Evolutionary conservation across 2,797 vertebrate genomes (phyloP).

Genomic region (Potorous gilbertii): DNA sequence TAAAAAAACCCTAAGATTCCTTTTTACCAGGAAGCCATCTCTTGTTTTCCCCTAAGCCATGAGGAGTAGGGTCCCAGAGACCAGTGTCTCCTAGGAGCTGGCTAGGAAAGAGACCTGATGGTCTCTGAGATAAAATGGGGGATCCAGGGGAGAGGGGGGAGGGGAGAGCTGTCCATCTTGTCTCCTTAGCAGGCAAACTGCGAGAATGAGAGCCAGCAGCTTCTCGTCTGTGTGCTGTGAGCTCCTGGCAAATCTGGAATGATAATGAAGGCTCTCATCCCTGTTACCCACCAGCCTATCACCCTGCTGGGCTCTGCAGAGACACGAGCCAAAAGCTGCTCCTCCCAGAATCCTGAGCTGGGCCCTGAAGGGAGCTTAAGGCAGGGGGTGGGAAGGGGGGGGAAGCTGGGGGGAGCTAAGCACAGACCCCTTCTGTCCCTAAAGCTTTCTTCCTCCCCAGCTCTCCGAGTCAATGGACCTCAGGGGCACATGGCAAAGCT

Average conservation of each 20-base stretch:
- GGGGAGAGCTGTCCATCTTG: constrained; percentile 26
- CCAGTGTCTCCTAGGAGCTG: constrained; percentile 4
- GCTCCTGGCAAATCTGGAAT: constrained; percentile 9
- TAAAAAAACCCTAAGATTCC: not conserved
- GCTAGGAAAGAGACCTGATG: constrained; percentile 20
- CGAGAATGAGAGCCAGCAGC: not conserved
- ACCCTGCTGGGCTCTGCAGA: constrained; percentile 24
- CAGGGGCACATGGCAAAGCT: not conserved
- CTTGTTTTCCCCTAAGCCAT: not conserved
- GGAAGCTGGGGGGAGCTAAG: not conserved
- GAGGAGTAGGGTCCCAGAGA: not conserved
- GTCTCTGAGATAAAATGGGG: not conserved
- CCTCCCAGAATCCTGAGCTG: constrained; percentile 47
- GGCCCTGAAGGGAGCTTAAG: constrained; percentile 38
- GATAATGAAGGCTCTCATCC: constrained; percentile 7
- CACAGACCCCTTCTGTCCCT: constrained; percentile 56
- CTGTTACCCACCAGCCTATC: not conserved
- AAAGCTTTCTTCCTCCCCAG: constrained; percentile 58
- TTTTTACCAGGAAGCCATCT: not conserved
- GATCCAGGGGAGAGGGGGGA: not conserved
- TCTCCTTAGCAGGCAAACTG: constrained; percentile 13
- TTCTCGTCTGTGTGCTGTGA: constrained; percentile 8
- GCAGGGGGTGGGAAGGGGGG: constrained; percentile 8
- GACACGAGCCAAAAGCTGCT: constrained; percentile 10
- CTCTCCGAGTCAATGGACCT: constrained; percentile 44